Base-by-base conservation (phyloP, 2,888 invertebrate species). In the Latrodectus hesperus region DNA sequence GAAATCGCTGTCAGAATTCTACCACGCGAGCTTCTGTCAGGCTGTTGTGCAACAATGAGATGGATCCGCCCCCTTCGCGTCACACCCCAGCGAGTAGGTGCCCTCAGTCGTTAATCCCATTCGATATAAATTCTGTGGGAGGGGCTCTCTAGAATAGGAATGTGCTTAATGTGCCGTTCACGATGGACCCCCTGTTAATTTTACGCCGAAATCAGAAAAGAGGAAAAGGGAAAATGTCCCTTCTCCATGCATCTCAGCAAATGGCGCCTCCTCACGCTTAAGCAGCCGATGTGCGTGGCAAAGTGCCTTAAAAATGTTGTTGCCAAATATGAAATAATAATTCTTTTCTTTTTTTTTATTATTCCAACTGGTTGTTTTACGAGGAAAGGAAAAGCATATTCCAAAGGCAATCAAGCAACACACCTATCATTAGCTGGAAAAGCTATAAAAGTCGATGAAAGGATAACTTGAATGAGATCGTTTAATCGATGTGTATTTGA, bases 21-120 rank as follows among this genome's bases (percentile, higher is more conserved):
- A 38, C 38, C 38, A 38, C 38, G 38, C 38, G 38, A 38, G 38
- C 38, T 38, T 38, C 38, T 38, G 38, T 38, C 38, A 38, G 6
- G 38, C 38, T 38, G 12, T 17, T 71, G 52, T 64, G 26, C 55
- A 11, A 55, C 64, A 72, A 60, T 14, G 22, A 72, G 52, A 38
- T 10, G 53, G 67, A 17, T 68, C 74, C 82, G 67, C 82, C 82
- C 53, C 68, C 38, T 38, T 70, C 55, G 74, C 74, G 74, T 82
- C 75, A 70, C 53, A 75, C 74, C 65, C 67, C 38, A 53, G 16
- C 49, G 68, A 22, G n/a, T 60, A 55, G n/a, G 14, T n/a, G 12
- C 60, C 60, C 60, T n/a, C n/a, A 16, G 14, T 16, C 60, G n/a
- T 60, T 60, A 60, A 60, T 60, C 60, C 60, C 60, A 60, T 60